These are phyloP conservation scores for Notothenia coriiceps DNA, from an alignment of 2,113 vertebrate species.

Conservation along the genomic window DNA sequence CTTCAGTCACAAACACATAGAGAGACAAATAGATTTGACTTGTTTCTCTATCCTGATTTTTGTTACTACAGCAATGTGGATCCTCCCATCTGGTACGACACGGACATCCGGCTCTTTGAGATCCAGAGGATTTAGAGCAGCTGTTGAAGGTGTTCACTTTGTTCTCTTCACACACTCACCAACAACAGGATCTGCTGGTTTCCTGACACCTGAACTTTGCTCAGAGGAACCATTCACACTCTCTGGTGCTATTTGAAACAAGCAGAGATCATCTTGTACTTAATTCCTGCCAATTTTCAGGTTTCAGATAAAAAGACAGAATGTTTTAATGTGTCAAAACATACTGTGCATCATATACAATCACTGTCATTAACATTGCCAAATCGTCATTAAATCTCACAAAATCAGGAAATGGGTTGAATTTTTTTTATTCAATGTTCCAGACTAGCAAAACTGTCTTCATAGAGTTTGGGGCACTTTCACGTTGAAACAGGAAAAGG, in stretches of 20 bases:
- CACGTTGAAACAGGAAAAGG: neutral
- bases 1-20: no score
- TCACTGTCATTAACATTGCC: neutral
- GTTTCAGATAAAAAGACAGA: neutral
- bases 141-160: neutral
- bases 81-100: constrained; percentile 98
- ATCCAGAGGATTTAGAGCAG: constrained; percentile 93
- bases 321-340: constrained; percentile 1
- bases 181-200: neutral
- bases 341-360: neutral
- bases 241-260: neutral
- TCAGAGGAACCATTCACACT: neutral
- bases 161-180: neutral
- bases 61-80: constrained; percentile 91
- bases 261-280: neutral
- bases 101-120: constrained; percentile 96
- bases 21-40: neutral
- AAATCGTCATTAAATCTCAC: constrained; percentile 5
- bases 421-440: constrained; percentile 8
- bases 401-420: neutral
- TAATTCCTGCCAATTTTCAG: neutral
- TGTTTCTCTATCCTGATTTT: constrained; percentile 17
- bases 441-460: neutral
- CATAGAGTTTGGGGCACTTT: neutral
- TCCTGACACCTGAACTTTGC: neutral